Evolutionary conservation across 2,113 vertebrate species (phyloP).

Genomic region (Tyto alba): DNA sequence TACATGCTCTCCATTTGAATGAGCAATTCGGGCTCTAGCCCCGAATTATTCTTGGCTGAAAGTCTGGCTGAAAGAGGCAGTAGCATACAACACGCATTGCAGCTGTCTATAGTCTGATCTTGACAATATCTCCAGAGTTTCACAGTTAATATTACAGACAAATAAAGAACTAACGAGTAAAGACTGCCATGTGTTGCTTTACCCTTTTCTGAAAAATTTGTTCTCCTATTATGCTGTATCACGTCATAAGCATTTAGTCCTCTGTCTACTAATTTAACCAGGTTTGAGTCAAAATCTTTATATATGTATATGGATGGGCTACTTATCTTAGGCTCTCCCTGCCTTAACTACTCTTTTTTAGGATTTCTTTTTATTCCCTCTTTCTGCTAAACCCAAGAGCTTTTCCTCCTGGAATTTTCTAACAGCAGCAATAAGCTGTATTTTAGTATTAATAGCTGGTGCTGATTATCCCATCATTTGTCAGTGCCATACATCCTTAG

Average conservation of each 20-base stretch:
- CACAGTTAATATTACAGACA: background rate
- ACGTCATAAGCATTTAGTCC: background rate
- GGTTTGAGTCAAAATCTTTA: background rate
- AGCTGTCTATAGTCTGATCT: background rate
- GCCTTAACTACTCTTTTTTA: background rate
- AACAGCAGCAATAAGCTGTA: background rate
- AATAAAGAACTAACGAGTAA: background rate
- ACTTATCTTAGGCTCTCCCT: background rate
- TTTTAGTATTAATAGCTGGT: background rate
- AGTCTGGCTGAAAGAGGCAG: background rate
- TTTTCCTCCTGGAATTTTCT: background rate
- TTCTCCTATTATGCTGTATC: background rate
- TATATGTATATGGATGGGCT: background rate
- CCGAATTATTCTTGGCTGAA: background rate
- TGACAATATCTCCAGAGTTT: background rate
- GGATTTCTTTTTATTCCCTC: background rate
- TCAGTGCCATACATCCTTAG: background rate
- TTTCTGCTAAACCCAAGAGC: background rate
- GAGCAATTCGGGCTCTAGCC: background rate
- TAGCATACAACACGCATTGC: background rate
- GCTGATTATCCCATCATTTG: background rate
- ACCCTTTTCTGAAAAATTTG: background rate
- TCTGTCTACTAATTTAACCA: background rate
- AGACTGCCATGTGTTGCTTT: background rate
- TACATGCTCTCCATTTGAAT: background rate